A percentile compares a stretch with the other conserved stretches of the same genome.
Conservation (phyloP, 2,113 vertebrate species). For the Podarcis raffonei region DNA sequence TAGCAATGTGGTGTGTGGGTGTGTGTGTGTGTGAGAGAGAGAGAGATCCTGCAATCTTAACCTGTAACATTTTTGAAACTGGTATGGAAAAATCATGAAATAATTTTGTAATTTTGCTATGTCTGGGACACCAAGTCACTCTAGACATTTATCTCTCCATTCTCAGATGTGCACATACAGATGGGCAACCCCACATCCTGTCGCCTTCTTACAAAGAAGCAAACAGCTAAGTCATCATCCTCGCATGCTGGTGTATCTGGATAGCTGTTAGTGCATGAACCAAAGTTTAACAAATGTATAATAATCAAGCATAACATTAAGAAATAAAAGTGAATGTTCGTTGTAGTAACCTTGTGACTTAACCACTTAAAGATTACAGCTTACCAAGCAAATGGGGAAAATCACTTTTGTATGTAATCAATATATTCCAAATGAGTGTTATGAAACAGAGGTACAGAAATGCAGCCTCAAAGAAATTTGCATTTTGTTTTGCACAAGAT, state of each 20-base stretch:
- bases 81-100: slow-evolving; percentile 34
- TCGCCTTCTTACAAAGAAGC: not conserved
- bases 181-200: not conserved
- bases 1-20: slow-evolving; percentile 49
- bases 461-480: not conserved
- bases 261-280: not conserved
- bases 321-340: not conserved
- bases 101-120: slow-evolving; percentile 44
- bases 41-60: slow-evolving; percentile 47
- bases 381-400: not conserved
- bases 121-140: not conserved
- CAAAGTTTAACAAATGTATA: not conserved
- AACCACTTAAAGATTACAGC: not conserved
- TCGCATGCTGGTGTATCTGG: too few relatives aligned
- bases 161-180: not conserved
- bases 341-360: too few relatives aligned
- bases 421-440: not conserved
- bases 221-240: too few relatives aligned
- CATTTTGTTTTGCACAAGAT: not conserved
- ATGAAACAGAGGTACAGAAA: not conserved
- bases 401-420: not conserved
- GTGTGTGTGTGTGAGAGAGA: too few relatives aligned
- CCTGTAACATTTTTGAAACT: slow-evolving; percentile 48
- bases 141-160: not conserved
- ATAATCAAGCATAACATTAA: not conserved